phyloP scores from a whole-genome alignment of 2,888 invertebrate species.

The Trissolcus japonicus region DNA sequence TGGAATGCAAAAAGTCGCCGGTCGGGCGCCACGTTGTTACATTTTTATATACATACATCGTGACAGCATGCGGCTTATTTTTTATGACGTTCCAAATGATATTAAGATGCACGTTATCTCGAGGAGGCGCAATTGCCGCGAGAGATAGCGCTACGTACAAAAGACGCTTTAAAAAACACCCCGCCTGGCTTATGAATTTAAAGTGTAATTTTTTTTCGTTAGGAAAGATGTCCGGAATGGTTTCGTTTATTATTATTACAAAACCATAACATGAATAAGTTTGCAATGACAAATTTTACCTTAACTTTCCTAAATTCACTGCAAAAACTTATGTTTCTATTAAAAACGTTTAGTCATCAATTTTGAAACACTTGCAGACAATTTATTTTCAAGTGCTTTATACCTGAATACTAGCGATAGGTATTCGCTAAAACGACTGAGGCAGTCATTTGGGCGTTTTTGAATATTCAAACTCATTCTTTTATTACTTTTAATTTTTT shows the following conservation, averaged over 20 bases:
- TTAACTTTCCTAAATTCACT: too few relatives aligned
- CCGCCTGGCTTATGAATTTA: conserved; percentile 48
- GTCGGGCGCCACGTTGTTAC: conserved; percentile 42
- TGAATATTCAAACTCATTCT: too few relatives aligned
- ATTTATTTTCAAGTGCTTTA: too few relatives aligned
- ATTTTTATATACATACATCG: conserved; percentile 32
- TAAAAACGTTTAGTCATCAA: too few relatives aligned
- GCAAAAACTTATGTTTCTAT: too few relatives aligned
- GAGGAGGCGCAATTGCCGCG: conserved; percentile 50
- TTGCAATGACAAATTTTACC: too few relatives aligned
- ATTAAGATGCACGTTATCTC: conserved; percentile 51
- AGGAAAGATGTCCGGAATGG: conserved; percentile 21
- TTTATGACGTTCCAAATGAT: conserved; percentile 53
- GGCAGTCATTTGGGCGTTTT: too few relatives aligned
- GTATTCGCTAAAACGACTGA: too few relatives aligned
- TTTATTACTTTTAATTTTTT: too few relatives aligned
- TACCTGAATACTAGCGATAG: too few relatives aligned
- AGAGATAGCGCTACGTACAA: conserved; percentile 44
- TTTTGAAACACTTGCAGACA: too few relatives aligned
- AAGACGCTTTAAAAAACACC: conserved; percentile 46
- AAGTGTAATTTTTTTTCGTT: conserved; percentile 44
- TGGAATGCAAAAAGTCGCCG: conserved; percentile 50
- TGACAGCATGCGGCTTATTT: conserved; percentile 41
- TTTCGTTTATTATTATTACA: too few relatives aligned
- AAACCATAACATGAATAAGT: conserved; percentile 6